phyloP scores from a whole-genome alignment of 2,797 vertebrate species.

The Platyrinchus mystaceus region DNA sequence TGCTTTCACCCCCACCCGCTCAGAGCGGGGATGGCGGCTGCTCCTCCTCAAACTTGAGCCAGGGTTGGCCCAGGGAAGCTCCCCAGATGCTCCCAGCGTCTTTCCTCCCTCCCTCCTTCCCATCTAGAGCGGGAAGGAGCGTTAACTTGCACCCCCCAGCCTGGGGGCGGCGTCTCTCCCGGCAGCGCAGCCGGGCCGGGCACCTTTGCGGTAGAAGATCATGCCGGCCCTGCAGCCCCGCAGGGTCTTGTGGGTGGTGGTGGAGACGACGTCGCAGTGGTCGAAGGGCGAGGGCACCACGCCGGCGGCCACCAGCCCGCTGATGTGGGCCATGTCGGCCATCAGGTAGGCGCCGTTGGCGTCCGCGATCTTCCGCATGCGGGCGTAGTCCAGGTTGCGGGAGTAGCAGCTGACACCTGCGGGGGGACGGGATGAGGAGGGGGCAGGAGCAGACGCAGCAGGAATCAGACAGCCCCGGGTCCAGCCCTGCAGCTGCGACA shows the following conservation, averaged over 20 bases:
- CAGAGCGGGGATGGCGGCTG: not conserved
- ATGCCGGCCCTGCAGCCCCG: conserved; percentile 93
- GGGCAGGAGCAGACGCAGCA: not conserved
- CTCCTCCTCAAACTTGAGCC: not conserved
- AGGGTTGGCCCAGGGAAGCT: not conserved
- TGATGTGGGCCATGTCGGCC: conserved; percentile 98
- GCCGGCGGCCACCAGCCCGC: conserved; percentile 89
- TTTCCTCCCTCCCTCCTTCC: not conserved
- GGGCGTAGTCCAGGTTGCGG: conserved; percentile 90
- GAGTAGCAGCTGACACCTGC: conserved; percentile 95
- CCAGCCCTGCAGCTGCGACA: too few relatives aligned
- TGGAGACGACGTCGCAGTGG: conserved; percentile 89
- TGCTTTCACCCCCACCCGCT: not conserved
- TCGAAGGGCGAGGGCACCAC: conserved; percentile 93
- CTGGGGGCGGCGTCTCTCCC: accelerated
- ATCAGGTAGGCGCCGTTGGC: conserved; percentile 88
- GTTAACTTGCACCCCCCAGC: not conserved
- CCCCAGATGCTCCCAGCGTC: not conserved
- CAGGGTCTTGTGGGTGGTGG: conserved; percentile 96
- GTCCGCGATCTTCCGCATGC: conserved; percentile 85
- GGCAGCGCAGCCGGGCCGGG: accelerated
- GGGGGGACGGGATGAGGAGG: not conserved
- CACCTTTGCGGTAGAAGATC: conserved; percentile 96
- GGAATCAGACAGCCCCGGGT: not conserved
- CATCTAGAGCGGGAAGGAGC: not conserved